Evolutionary conservation across 1,140 invertebrate genomes (phyloP).

Genomic region (Batillaria attramentaria): DNA sequence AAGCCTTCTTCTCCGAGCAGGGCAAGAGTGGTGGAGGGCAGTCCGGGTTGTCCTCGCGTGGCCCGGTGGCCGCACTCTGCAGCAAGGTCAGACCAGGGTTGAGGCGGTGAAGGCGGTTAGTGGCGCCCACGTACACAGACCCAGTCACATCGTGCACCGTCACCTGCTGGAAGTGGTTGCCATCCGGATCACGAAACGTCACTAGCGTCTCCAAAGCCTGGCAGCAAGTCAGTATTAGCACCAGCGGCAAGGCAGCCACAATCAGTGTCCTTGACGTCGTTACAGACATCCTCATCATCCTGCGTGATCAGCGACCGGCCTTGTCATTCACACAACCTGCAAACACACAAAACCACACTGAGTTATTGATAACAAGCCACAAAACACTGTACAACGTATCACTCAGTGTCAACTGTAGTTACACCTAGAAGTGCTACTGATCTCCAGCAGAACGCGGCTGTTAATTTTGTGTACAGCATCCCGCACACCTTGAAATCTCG

Average conservation of each 20-base stretch:
- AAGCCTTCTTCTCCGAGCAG: conserved; percentile 69
- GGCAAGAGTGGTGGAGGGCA: conserved; percentile 77
- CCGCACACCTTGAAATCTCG: not conserved
- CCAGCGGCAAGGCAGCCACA: not conserved
- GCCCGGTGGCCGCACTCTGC: conserved; percentile 88
- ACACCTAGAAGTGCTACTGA: not conserved
- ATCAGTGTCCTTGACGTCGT: not conserved
- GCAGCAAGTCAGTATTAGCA: not conserved
- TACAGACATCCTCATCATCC: not conserved
- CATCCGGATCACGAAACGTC: conserved; percentile 47
- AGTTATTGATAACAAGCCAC: not conserved
- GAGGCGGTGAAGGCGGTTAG: conserved; percentile 94
- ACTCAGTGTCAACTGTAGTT: too few relatives aligned
- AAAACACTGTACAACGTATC: too few relatives aligned
- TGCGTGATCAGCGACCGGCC: not conserved
- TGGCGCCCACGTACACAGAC: conserved; percentile 92
- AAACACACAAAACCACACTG: not conserved
- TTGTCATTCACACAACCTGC: not conserved
- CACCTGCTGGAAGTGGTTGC: conserved; percentile 40
- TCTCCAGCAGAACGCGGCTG: not conserved
- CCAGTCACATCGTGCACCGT: conserved; percentile 85
- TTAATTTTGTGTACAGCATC: not conserved
- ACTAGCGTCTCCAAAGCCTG: conserved; percentile 32
- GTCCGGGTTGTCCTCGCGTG: conserved; percentile 89
- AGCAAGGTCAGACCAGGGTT: conserved; percentile 86